These are phyloP conservation scores for Drosophila parthenogenetica DNA, from an alignment of 2,888 invertebrate species.

Conservation along the genomic window DNA sequence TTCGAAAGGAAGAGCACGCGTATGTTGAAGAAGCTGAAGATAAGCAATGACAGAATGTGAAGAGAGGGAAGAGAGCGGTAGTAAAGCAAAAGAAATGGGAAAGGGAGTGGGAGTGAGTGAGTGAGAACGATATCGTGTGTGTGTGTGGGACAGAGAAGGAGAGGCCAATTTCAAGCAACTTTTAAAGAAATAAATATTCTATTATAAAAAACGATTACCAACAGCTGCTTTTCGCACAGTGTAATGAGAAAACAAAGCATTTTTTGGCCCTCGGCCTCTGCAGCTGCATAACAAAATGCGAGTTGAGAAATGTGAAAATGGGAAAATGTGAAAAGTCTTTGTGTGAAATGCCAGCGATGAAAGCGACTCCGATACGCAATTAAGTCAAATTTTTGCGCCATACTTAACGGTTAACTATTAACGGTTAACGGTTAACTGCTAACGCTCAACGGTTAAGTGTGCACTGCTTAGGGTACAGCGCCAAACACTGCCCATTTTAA, in stretches of 20 bases:
- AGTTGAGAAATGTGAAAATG: conserved; percentile 25
- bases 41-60: too few species aligned
- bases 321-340: conserved; percentile 35
- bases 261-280: conserved; percentile 49
- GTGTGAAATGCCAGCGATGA: conserved; percentile 66
- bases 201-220: too few species aligned
- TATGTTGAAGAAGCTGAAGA: too few species aligned
- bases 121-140: too few species aligned
- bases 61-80: too few species aligned
- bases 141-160: too few species aligned
- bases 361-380: conserved; percentile 67
- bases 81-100: too few species aligned
- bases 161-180: too few species aligned
- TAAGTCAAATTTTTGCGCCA: conserved; percentile 48
- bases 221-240: conserved; percentile 39
- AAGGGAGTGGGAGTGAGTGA: too few species aligned
- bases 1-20: too few species aligned
- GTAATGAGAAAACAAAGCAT: conserved; percentile 34
- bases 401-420: conserved; percentile 35
- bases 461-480: not conserved
- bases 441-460: conserved; percentile 51
- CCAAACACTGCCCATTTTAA: not conserved
- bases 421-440: conserved; percentile 25
- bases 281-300: conserved; percentile 46
- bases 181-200: too few species aligned